Base-by-base conservation (phyloP, 2,797 vertebrate genomes). In the Paguma larvata region DNA sequence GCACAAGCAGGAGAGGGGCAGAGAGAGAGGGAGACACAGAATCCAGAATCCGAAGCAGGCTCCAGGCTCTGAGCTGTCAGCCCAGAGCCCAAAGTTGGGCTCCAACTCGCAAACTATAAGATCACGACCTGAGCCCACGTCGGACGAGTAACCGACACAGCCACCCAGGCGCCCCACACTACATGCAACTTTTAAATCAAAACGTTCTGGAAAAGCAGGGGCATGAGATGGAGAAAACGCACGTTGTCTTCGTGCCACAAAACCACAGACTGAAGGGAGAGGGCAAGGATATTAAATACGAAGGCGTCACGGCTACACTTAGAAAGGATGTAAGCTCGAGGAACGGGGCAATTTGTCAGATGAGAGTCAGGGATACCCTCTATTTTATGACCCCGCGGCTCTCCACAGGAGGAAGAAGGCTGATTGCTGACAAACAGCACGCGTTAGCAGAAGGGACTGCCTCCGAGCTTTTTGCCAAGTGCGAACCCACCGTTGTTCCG, bases 281-380 rank as follows among this genome's bases (percentile, higher is more conserved):
- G 14, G 44, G 8, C 6, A 75, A 63, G 51, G n/a, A 15, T 12
- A 38, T 56, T 34, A 78, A 91, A 68, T 89, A 98, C 94, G 93
- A 95, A 95, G 85, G 63, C 96, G 97, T 97, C 89, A 98, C 97
- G 98, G 94, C 96, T 96, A 97, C 91, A 98, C 97, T 98, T 98
- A 89, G 97, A 98, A 98, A 96, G 98, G 93, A 98, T 77, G 91
- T 97, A 97, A 98, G 98, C 95, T 95, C 89, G 95, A 97, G 97
- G 91, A 96, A 82, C 62, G 85, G 94, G 97, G 96, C 96, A 98
- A 95, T 92, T 62, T 95, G 97, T 97, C 97, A 97, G 95, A 91
- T 95, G 95, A 95, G 97, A 98, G 94, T 97, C 92, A 72, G 94
- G 70, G 94, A 89, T 65, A 85, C 89, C 59, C 53, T 97, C 82